Conservation (phyloP, 2,797 vertebrate species). For the Pantherophis vulpinus region DNA sequence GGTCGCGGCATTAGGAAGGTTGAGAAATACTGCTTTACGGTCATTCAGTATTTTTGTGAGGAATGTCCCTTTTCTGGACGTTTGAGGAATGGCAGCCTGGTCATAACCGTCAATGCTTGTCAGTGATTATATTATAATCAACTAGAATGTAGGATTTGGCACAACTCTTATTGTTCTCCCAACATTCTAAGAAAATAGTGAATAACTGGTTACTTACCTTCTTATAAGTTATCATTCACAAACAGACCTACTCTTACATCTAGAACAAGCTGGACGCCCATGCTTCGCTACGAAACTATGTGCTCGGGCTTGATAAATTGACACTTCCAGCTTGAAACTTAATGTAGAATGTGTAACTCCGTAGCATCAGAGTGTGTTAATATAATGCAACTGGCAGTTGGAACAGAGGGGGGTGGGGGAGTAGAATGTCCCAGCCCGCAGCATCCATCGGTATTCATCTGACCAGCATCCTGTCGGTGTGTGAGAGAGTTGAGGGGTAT, state of each 20-base stretch:
- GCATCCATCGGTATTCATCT: too few species aligned
- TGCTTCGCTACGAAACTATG: too few species aligned
- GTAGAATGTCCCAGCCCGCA: too few species aligned
- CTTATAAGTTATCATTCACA: background rate
- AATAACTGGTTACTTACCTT: background rate
- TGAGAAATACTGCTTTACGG: background rate
- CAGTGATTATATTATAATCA: background rate
- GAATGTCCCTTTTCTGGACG: background rate
- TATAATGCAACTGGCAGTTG: too few species aligned
- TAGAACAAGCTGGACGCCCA: background rate
- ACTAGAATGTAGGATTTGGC: background rate
- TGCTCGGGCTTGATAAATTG: too few species aligned
- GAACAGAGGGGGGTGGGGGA: too few species aligned
- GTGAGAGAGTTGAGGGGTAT: too few species aligned
- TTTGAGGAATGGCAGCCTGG: background rate
- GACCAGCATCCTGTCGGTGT: too few species aligned
- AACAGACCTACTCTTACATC: background rate
- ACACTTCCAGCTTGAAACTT: too few species aligned
- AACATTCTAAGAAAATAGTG: background rate
- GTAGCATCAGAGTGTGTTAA: too few species aligned
- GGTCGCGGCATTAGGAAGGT: too few species aligned
- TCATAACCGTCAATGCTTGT: background rate
- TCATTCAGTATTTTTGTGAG: background rate
- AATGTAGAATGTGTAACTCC: too few species aligned
- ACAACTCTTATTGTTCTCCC: background rate